Evolutionary conservation across 1,140 invertebrate species (phyloP).

Genomic region (Formica selysi): DNA sequence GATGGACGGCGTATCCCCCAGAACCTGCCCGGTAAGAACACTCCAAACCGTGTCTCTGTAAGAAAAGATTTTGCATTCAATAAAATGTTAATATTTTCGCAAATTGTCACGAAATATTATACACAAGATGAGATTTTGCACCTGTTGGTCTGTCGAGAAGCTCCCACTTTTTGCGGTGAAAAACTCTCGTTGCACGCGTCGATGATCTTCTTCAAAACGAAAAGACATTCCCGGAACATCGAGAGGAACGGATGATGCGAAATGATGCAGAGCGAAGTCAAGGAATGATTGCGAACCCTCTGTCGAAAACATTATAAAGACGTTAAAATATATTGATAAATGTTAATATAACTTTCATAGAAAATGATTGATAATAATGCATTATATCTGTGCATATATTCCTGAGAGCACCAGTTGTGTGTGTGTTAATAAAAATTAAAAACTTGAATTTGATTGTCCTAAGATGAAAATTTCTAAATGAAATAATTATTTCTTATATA

Average conservation of each 20-base stretch:
- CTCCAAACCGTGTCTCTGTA: constrained; percentile 97
- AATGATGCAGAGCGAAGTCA: constrained; percentile 98
- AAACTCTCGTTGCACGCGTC: constrained; percentile 98
- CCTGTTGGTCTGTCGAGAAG: constrained; percentile 94
- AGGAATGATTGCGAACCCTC: constrained; percentile 94
- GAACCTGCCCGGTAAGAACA: constrained; percentile 91
- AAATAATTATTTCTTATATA: not conserved
- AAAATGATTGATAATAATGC: not conserved
- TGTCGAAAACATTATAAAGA: constrained; percentile 83
- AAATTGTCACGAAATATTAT: not conserved
- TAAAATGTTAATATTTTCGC: not conserved
- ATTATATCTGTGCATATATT: too few relatives aligned
- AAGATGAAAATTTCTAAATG: not conserved
- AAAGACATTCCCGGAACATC: constrained; percentile 98
- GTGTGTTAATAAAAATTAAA: too few relatives aligned
- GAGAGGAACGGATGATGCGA: constrained; percentile 99
- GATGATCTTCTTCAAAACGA: constrained; percentile 97
- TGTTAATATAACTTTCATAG: not conserved
- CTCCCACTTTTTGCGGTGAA: constrained; percentile 94
- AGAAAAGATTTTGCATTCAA: constrained; percentile 22
- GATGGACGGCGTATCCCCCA: constrained; percentile 93
- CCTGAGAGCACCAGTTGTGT: too few relatives aligned
- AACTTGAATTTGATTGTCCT: not conserved
- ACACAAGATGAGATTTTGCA: constrained; percentile 80
- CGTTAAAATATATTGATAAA: not conserved